phyloP scores from a whole-genome alignment of 2,888 invertebrate genomes.

The Cancer borealis region DNA sequence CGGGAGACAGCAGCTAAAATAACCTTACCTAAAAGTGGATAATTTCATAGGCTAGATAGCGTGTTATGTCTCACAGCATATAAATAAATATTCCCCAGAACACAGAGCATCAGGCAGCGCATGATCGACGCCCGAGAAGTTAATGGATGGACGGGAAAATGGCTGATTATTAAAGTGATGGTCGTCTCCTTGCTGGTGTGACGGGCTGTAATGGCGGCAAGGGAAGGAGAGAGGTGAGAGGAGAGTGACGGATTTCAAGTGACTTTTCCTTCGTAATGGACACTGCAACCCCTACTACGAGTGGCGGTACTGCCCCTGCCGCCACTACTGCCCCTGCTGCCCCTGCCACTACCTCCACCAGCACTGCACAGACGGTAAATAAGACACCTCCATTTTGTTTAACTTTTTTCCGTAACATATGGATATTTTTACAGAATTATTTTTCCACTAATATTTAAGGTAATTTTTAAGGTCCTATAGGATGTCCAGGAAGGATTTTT shows the following conservation, averaged over 20 bases:
- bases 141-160: background rate
- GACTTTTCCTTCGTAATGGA: background rate
- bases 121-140: background rate
- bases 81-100: conserved; percentile 34
- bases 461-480: too few species aligned
- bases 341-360: too few species aligned
- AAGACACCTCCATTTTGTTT: too few species aligned
- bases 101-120: conserved; percentile 24
- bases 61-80: conserved; percentile 26
- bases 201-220: background rate
- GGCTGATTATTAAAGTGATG: background rate
- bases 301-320: background rate
- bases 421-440: too few species aligned
- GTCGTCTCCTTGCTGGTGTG: background rate
- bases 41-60: background rate
- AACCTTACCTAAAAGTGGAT: background rate
- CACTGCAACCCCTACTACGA: background rate
- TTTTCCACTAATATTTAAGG: too few species aligned
- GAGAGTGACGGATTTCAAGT: background rate
- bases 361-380: too few species aligned
- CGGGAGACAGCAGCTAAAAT: background rate
- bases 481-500: too few species aligned
- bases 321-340: too few species aligned
- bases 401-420: too few species aligned
- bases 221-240: background rate